phyloP scores from a whole-genome alignment of 2,888 invertebrate species.

The Resseliella maxima region DNA sequence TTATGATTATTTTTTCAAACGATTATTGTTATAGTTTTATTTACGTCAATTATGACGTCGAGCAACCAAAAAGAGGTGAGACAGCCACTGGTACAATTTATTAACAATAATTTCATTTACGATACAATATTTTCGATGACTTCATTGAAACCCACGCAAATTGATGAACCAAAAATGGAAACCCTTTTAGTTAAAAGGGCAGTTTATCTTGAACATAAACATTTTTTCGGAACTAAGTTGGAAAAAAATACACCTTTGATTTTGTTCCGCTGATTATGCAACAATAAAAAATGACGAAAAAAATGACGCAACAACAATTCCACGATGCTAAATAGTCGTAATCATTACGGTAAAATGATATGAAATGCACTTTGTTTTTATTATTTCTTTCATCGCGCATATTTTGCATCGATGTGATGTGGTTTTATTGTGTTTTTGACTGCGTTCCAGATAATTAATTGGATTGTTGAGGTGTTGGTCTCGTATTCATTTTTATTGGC shows the following conservation, averaged over 20 bases:
- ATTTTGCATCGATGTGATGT: background rate
- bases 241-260: conserved; percentile 42
- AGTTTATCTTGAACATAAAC: background rate
- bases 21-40: conserved; percentile 42
- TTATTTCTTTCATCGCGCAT: conserved; percentile 6
- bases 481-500: background rate
- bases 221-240: conserved; percentile 2
- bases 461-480: conserved; percentile 9
- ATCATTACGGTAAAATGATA: background rate
- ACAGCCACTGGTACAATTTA: conserved; percentile 43
- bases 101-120: conserved; percentile 32
- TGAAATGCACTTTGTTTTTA: conserved; percentile 26
- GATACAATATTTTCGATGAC: background rate
- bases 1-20: conserved; percentile 49
- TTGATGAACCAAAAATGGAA: background rate
- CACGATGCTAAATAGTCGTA: background rate
- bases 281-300: background rate
- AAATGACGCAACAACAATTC: background rate
- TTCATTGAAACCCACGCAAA: conserved; percentile 29
- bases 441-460: conserved; percentile 46
- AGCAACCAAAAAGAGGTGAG: background rate
- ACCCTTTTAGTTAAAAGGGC: background rate
- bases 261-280: conserved; percentile 43
- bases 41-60: conserved; percentile 10
- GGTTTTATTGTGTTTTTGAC: conserved; percentile 2